phyloP scores from a whole-genome alignment of 2,113 vertebrate species.

The Alouatta palliata region DNA sequence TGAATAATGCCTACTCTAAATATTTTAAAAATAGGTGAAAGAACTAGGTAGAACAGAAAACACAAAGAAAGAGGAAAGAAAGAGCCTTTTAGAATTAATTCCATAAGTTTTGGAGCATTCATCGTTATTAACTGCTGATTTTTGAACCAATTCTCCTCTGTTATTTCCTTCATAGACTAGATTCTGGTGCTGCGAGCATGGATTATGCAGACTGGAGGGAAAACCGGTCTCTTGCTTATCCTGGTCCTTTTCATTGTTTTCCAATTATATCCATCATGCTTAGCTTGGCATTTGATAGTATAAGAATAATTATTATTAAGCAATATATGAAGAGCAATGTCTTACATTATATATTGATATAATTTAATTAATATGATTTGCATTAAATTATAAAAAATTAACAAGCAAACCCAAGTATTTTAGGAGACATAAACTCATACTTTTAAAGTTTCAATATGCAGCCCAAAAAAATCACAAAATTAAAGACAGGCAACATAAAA shows the following conservation, averaged over 20 bases:
- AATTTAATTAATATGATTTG: background rate
- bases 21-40: background rate
- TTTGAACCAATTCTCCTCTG: background rate
- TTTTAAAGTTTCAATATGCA: background rate
- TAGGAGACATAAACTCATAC: background rate
- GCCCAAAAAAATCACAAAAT: background rate
- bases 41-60: background rate
- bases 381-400: background rate
- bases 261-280: background rate
- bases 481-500: background rate
- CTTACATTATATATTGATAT: background rate
- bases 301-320: background rate
- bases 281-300: background rate
- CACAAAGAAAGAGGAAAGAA: background rate
- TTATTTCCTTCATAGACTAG: background rate
- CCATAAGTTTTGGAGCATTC: background rate
- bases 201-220: accelerated
- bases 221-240: background rate
- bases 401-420: background rate
- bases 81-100: background rate
- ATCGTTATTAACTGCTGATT: background rate
- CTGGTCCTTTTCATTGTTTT: background rate
- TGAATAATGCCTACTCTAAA: background rate
- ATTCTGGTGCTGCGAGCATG: background rate
- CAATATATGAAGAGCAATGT: background rate